Conservation (phyloP, 2,888 invertebrate species). For the Thyatira batis region DNA sequence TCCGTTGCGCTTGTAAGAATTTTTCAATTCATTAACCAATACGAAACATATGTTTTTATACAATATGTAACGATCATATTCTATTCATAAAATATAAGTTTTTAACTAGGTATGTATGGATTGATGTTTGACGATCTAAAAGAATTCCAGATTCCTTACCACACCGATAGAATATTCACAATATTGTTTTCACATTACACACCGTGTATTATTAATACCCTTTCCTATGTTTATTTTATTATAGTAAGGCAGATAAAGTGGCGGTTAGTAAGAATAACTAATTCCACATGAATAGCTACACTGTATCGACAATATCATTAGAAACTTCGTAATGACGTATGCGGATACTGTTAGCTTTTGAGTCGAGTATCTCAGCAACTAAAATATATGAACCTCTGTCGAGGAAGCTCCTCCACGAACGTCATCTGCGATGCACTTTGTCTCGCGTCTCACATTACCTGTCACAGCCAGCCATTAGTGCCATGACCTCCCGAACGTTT, state of each 20-base stretch:
- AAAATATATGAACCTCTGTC: background rate
- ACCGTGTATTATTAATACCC: too few species aligned
- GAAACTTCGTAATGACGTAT: background rate
- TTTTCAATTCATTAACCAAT: too few species aligned
- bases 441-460: constrained; percentile 75
- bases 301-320: background rate
- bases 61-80: too few species aligned
- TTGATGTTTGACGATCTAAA: too few species aligned
- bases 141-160: too few species aligned
- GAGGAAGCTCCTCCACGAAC: constrained; percentile 28
- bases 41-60: too few species aligned
- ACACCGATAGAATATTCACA: too few species aligned
- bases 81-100: too few species aligned
- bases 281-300: background rate
- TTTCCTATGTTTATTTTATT: background rate
- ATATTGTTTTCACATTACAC: too few species aligned
- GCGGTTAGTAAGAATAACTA: background rate
- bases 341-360: background rate
- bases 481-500: constrained; percentile 67
- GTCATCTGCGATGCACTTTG: constrained; percentile 73
- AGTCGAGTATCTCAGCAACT: background rate
- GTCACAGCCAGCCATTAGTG: constrained; percentile 76
- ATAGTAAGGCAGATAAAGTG: background rate
- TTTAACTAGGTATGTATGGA: too few species aligned
- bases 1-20: background rate